Percentiles rank a stretch among this genome's conserved stretches.
These are phyloP conservation scores for Masticophis lateralis DNA, from an alignment of 2,797 vertebrate species.

Conservation along the genomic window DNA sequence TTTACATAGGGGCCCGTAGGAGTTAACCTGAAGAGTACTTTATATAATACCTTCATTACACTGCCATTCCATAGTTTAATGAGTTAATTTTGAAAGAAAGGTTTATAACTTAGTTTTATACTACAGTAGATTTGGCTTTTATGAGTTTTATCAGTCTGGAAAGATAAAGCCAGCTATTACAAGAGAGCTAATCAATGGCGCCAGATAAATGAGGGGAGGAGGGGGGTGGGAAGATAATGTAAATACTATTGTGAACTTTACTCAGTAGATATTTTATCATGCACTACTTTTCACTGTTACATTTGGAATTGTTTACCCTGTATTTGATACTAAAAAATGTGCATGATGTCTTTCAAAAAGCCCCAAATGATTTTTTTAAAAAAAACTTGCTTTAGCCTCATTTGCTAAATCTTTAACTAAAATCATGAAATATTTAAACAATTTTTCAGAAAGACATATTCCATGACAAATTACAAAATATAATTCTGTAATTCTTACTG, in stretches of 20 bases:
- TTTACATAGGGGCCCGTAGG: neutral
- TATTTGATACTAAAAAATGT: constrained; percentile 19
- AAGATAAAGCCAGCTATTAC: neutral
- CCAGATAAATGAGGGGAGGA: neutral
- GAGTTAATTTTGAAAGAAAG: neutral
- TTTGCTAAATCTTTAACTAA: constrained; percentile 5
- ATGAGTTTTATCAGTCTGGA: neutral
- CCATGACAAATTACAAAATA: neutral
- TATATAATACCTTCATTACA: neutral
- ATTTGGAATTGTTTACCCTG: constrained; percentile 24
- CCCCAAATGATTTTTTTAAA: neutral
- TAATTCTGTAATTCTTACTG: neutral
- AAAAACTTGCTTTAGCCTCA: constrained; percentile 2
- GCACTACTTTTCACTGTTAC: accelerated
- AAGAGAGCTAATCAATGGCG: neutral
- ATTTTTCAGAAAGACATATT: neutral
- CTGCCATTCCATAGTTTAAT: neutral
- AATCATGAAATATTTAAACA: neutral
- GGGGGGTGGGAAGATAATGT: neutral
- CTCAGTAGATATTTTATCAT: neutral
- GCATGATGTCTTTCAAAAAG: neutral
- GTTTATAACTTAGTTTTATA: constrained; percentile 6
- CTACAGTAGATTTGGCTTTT: constrained; percentile 4
- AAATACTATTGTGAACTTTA: neutral
- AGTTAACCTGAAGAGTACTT: neutral